Conservation (phyloP, 2,888 invertebrate species). For the Himalopsyche kuldschensis region DNA sequence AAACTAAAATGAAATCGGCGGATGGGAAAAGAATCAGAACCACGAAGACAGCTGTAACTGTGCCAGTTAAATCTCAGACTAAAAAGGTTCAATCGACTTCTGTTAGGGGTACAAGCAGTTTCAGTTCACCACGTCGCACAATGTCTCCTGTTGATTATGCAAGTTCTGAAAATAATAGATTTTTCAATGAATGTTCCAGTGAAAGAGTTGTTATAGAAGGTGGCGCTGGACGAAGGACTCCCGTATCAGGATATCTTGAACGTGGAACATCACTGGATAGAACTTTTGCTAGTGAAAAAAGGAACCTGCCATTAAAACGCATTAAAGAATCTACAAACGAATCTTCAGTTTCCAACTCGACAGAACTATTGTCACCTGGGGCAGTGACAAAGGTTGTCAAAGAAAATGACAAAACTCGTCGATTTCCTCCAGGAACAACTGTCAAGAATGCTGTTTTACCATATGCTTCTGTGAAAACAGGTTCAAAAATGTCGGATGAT, state of each 20-base stretch:
- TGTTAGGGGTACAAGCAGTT: conserved; percentile 53
- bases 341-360: conserved; percentile 44
- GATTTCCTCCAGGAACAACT: conserved; percentile 45
- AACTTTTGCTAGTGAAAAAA: conserved; percentile 58
- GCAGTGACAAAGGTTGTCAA: conserved; percentile 59
- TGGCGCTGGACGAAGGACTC: conserved; percentile 56
- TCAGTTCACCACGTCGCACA: conserved; percentile 54
- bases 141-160: conserved; percentile 54
- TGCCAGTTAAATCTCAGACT: conserved; percentile 52
- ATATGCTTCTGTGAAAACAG: conserved; percentile 46
- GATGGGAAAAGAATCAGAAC: conserved; percentile 45
- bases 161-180: conserved; percentile 46
- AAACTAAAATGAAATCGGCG: conserved; percentile 42
- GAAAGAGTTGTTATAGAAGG: conserved; percentile 53
- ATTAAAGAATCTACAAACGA: conserved; percentile 33
- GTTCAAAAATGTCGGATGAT: conserved; percentile 45
- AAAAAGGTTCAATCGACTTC: conserved; percentile 47
- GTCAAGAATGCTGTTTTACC: conserved; percentile 50
- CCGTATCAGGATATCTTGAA: conserved; percentile 56
- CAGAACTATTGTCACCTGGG: conserved; percentile 61
- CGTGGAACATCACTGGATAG: conserved; percentile 62
- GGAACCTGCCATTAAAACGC: conserved; percentile 45
- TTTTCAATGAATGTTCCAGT: conserved; percentile 42
- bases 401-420: conserved; percentile 44
- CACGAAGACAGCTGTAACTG: conserved; percentile 48